phyloP scores from a whole-genome alignment of 2,113 vertebrate genomes.

The Daboia siamensis region DNA sequence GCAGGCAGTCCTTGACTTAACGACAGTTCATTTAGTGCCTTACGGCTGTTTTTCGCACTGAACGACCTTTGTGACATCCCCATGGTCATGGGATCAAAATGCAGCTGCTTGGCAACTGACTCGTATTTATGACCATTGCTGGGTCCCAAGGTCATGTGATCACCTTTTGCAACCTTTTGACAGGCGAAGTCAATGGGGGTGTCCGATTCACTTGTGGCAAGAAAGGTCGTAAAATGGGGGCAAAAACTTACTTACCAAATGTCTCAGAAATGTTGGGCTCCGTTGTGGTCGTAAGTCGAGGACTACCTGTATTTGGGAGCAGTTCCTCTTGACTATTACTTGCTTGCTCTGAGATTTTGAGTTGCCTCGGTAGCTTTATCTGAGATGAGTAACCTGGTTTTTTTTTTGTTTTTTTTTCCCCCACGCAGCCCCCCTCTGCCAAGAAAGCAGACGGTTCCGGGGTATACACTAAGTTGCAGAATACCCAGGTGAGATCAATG shows the following conservation, averaged over 20 bases:
- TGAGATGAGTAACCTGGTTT: background rate
- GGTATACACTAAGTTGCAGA: conserved; percentile 83
- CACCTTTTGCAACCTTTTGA: too few species aligned
- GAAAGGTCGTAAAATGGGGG: background rate
- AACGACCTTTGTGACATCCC: background rate
- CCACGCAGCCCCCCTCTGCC: conserved; percentile 79
- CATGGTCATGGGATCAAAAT: background rate
- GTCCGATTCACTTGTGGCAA: background rate
- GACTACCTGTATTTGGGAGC: background rate
- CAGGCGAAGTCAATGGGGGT: background rate
- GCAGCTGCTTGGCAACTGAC: background rate
- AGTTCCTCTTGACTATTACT: background rate
- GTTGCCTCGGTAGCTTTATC: background rate
- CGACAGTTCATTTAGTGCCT: background rate
- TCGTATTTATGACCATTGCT: background rate
- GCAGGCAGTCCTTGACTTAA: background rate
- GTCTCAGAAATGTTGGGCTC: background rate
- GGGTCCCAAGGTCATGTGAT: background rate
- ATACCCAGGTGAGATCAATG: conserved; percentile 88
- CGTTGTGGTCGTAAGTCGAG: background rate
- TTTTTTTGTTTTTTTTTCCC: conserved; percentile 14
- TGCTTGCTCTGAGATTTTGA: background rate
- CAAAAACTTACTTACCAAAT: background rate
- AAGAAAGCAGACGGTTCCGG: conserved; percentile 92
- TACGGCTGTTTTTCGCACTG: background rate